phyloP scores from a whole-genome alignment of 2,113 vertebrate genomes.

The Sorex fumeus region DNA sequence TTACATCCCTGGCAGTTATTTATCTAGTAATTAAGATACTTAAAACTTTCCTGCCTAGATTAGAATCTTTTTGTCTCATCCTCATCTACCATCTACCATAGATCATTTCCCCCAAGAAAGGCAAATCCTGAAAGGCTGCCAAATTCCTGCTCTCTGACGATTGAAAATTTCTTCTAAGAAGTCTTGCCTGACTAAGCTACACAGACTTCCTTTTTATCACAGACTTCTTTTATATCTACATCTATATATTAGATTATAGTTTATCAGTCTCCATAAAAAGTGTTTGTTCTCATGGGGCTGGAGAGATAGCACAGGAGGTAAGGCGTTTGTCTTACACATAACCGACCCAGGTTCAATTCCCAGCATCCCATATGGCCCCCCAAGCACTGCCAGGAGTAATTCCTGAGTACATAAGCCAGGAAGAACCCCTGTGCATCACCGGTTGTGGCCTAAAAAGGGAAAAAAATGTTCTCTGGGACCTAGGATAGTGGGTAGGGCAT shows the following conservation, averaged over 20 bases:
- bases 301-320: too few species aligned
- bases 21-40: neutral
- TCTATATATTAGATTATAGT: neutral
- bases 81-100: neutral
- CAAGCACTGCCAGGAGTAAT: too few species aligned
- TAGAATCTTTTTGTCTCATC: neutral
- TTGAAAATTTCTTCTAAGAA: neutral
- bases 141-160: neutral
- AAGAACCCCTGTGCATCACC: too few species aligned
- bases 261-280: neutral
- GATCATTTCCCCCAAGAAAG: neutral
- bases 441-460: too few species aligned
- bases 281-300: too few species aligned
- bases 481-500: too few species aligned
- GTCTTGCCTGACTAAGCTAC: neutral
- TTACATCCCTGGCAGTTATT: neutral
- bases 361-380: too few species aligned
- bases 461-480: too few species aligned
- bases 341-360: too few species aligned
- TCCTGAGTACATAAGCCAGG: too few species aligned
- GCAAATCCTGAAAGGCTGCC: neutral
- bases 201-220: neutral
- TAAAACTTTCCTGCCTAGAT: neutral
- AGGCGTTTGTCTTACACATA: too few species aligned
- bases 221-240: neutral